Evolutionary conservation across 2,888 invertebrate genomes (phyloP), one percentile per base, ranked within the genome.

Genomic region (Gandaritis pyraliata): DNA sequence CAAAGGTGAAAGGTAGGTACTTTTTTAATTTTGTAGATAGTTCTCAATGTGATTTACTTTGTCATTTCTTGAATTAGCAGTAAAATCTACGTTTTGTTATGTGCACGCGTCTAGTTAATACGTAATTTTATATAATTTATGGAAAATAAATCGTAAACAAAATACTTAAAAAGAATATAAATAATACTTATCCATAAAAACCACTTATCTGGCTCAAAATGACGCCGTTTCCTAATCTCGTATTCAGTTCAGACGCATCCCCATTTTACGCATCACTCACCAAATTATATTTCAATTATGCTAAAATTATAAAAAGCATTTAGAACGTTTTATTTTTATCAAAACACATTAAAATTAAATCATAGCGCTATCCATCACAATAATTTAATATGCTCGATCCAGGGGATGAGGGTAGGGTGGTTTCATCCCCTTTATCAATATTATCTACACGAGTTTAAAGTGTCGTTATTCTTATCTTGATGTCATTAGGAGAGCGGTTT

Each of bases 271-370:
- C 66, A 63, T 61, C 69, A 66, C 70, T 65, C 69, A 67, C 64
- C 66, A 75, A 75, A 78, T 80, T 73, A 76, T 68, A 73, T 76
- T 72, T 66, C 72, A 79, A 81, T 81, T 75, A 73, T 74, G 68
- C 67, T 68, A 72, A 75, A 68, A 59, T 60, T 65, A 61, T 73
- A 77, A 74, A 75, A 73, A 69, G 66, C 70, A 73, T 71, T 70
- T 72, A 72, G 74, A 74, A 78, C 72, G 65, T 64, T 72, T 74
- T 72, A 76, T 73, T 88, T 90, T 87, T 88, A 88, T 88, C 86
- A 87, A 85, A 90, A 87, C 88, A 88, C 88, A 90, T 90, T 88
- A 90, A 88, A 86, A 86, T 86, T 84, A 85, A 86, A 89, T 90
- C 86, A 88, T 83, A 82, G 82, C 78, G 82, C 80, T 81, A 89